Percentiles rank a stretch among this genome's conserved stretches.
Evolutionary conservation across 2,113 vertebrate species (phyloP).

Genomic region (Atlantisia rogersi): DNA sequence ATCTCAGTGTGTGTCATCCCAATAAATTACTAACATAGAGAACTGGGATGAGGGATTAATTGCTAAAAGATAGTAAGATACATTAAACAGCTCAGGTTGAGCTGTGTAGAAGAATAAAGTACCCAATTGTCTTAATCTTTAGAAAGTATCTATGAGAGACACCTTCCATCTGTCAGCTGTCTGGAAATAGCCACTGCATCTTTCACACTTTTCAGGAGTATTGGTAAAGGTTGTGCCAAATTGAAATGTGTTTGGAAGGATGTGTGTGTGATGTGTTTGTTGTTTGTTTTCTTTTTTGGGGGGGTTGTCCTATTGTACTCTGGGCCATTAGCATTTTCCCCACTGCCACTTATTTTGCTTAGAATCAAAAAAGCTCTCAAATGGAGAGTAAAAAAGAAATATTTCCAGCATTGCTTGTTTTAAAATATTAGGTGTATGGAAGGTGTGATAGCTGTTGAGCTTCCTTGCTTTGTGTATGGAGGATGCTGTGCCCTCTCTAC

Average conservation of each 20-base stretch:
- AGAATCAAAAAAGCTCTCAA: not conserved
- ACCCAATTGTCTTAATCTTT: not conserved
- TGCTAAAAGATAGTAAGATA: not conserved
- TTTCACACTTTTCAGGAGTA: not conserved
- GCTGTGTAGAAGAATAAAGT: not conserved
- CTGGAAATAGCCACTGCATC: not conserved
- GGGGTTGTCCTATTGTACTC: not conserved
- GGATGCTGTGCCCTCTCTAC: not conserved
- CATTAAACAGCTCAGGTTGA: not conserved
- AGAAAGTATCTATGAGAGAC: not conserved
- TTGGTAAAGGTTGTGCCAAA: not conserved
- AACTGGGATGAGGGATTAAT: not conserved
- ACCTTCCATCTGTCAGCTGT: not conserved
- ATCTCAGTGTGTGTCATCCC: not conserved
- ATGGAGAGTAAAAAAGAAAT: not conserved
- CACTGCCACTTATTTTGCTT: not conserved
- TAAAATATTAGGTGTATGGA: not conserved
- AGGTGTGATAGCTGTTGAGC: not conserved
- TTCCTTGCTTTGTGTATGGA: not conserved
- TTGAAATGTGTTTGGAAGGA: not conserved
- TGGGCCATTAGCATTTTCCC: not conserved
- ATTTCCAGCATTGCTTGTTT: not conserved
- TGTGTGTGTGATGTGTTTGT: no score
- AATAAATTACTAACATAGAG: not conserved
- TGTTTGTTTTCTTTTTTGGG: not conserved